These are phyloP conservation scores for Enhydra lutris DNA, from an alignment of 2,113 vertebrate genomes.

Conservation along the genomic window DNA sequence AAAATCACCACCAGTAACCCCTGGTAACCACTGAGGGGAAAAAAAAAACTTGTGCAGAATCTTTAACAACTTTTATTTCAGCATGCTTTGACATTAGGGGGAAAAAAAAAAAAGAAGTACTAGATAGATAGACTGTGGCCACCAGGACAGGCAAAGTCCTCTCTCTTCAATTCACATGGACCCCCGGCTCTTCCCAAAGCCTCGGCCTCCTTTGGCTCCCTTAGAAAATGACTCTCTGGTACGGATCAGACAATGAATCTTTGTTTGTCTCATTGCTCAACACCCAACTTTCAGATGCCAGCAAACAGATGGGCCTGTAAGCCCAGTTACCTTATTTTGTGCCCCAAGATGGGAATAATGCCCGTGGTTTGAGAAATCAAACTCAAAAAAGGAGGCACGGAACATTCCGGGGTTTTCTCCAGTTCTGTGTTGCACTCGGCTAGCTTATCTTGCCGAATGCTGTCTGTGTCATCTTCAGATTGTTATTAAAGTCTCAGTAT, in stretches of 20 bases:
- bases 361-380: neutral
- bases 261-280: neutral
- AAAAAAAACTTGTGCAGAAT: neutral
- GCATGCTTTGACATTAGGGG: neutral
- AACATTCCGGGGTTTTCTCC: neutral
- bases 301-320: neutral
- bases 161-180: neutral
- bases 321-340: neutral
- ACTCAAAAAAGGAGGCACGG: neutral
- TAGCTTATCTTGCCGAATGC: neutral
- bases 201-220: neutral
- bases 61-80: neutral
- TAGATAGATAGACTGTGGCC: neutral
- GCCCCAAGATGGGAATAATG: neutral
- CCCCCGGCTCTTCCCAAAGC: neutral
- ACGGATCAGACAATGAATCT: neutral
- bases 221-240: neutral
- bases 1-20: neutral
- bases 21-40: neutral
- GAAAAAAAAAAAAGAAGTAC: neutral
- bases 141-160: neutral
- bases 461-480: neutral
- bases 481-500: conserved; percentile 14
- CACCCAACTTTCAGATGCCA: neutral
- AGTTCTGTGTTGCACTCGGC: neutral